Evolutionary conservation across 2,888 invertebrate species (phyloP).

Genomic region (Heterodera filipjevi): DNA sequence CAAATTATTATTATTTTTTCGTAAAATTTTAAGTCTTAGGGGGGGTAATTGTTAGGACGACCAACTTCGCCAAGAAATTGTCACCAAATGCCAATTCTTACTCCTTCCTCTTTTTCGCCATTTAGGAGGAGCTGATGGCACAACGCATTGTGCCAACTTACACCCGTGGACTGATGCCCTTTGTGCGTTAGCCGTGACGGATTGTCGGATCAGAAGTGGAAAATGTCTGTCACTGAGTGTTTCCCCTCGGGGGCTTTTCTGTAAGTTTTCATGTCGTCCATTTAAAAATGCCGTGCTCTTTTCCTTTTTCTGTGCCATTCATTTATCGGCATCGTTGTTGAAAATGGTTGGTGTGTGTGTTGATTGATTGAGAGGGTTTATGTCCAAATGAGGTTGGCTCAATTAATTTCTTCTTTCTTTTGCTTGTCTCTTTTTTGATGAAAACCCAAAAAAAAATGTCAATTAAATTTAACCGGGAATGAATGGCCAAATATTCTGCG

Average conservation of each 20-base stretch:
- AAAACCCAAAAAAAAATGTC: not conserved
- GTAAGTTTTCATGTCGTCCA: not conserved
- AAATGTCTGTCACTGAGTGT: not conserved
- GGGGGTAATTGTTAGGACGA: too few species aligned
- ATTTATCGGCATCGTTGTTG: not conserved
- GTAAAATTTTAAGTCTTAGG: slow-evolving; percentile 20
- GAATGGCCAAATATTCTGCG: not conserved
- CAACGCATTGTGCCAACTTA: slow-evolving; percentile 34
- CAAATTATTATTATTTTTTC: too few species aligned
- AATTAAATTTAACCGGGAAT: not conserved
- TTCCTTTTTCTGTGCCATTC: not conserved
- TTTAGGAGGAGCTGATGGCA: slow-evolving; percentile 52
- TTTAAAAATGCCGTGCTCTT: not conserved
- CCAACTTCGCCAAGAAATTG: too few species aligned
- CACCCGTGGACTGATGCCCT: slow-evolving; percentile 9
- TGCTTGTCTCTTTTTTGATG: not conserved
- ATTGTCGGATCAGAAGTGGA: not conserved
- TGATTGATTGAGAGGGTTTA: not conserved
- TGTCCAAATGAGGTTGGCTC: not conserved
- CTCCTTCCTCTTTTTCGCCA: too few species aligned
- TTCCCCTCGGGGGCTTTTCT: not conserved
- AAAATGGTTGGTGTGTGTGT: not conserved
- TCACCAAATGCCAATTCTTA: too few species aligned
- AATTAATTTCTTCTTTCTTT: not conserved
- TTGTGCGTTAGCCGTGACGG: not conserved